A percentile compares a stretch with the other conserved stretches of the same genome.
Conservation (phyloP, 2,113 vertebrate species). For the Mus pahari region DNA sequence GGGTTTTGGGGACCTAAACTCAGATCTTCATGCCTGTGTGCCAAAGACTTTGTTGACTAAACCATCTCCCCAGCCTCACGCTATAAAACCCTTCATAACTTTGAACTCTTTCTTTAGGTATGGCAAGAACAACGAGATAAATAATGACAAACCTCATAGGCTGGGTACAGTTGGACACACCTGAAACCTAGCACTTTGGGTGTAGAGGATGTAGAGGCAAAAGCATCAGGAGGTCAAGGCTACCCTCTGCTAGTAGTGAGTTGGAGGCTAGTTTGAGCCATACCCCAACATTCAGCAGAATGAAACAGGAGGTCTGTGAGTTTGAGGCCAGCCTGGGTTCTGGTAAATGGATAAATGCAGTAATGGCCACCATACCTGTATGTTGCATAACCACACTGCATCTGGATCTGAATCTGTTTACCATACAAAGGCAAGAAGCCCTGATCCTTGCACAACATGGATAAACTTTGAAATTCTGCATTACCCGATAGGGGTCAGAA, state of each 20-base stretch:
- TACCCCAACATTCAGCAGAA: neutral
- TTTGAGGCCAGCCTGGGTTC: neutral
- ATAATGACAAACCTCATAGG: neutral
- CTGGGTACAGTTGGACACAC: neutral
- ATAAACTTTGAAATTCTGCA: neutral
- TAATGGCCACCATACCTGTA: neutral
- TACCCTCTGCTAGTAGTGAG: neutral
- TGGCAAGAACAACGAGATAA: neutral
- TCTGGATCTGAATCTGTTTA: neutral
- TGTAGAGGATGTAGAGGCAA: neutral
- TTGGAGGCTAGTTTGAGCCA: neutral
- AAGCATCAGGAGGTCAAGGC: neutral
- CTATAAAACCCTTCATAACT: neutral
- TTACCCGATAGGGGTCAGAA: slow-evolving; percentile 21
- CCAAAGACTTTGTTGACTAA: neutral
- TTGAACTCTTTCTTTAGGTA: neutral
- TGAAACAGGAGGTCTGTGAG: neutral
- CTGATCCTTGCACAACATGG: neutral
- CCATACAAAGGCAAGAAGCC: neutral
- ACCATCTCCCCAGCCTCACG: neutral
- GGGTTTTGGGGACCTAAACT: neutral
- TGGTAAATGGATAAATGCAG: neutral
- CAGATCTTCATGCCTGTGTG: neutral
- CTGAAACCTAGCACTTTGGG: neutral
- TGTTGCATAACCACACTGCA: neutral